Evolutionary conservation across 1,140 invertebrate species (phyloP).

Genomic region (Micrasema longulum): DNA sequence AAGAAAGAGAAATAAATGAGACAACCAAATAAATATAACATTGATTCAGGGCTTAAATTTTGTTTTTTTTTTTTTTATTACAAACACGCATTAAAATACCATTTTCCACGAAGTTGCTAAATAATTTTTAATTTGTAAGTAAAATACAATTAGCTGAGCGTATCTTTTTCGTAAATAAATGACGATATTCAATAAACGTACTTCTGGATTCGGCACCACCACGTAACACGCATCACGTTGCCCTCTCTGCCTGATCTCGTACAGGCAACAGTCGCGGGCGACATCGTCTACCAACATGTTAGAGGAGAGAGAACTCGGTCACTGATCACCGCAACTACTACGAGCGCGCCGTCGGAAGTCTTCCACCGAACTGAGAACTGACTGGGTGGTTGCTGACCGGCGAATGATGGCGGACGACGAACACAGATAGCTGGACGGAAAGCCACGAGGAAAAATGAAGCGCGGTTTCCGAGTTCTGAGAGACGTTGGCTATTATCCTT

Average conservation of each 20-base stretch:
- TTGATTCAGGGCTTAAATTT: too few species aligned
- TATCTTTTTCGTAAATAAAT: too few species aligned
- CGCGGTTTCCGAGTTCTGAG: neutral
- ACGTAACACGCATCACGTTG: slow-evolving; percentile 73
- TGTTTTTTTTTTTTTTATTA: too few species aligned
- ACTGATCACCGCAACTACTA: neutral
- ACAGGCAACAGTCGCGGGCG: slow-evolving; percentile 69
- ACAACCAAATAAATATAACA: too few species aligned
- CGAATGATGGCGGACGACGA: too few species aligned
- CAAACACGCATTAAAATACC: too few species aligned
- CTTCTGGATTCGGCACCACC: slow-evolving; percentile 74
- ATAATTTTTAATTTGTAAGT: too few species aligned
- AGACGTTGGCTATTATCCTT: slow-evolving; percentile 8
- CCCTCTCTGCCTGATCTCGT: slow-evolving; percentile 73
- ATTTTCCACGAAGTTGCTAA: too few species aligned
- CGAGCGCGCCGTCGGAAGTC: neutral
- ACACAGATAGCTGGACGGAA: neutral
- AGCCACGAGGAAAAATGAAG: neutral
- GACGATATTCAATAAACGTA: slow-evolving; percentile 57
- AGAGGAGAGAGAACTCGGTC: slow-evolving; percentile 6
- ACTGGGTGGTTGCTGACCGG: neutral
- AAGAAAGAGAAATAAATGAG: too few species aligned
- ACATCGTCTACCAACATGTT: slow-evolving; percentile 64
- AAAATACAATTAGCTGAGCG: too few species aligned
- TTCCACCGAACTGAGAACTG: slow-evolving; percentile 8